phyloP scores from a whole-genome alignment of 2,888 invertebrate genomes.

The Drosophila yooni region DNA sequence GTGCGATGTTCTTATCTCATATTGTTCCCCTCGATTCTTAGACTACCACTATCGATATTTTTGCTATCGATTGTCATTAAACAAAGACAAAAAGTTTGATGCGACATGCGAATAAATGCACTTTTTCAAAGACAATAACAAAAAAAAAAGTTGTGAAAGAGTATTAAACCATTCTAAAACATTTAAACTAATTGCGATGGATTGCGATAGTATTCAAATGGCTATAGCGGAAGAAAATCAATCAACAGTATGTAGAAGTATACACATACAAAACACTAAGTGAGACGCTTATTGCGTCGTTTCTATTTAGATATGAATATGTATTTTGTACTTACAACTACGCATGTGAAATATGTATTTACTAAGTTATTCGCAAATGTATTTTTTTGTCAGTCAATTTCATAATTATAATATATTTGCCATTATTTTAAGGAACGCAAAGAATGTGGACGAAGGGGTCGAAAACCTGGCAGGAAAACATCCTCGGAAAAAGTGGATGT shows the following conservation, averaged over 20 bases:
- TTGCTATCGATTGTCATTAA: conserved; percentile 12
- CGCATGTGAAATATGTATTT: neutral
- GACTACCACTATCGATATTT: neutral
- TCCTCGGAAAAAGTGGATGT: conserved; percentile 95
- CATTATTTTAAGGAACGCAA: conserved; percentile 86
- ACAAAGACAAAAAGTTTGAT: neutral
- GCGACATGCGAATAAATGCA: neutral
- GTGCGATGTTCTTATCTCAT: neutral
- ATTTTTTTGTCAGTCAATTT: neutral
- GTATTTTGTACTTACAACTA: neutral
- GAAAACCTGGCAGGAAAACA: conserved; percentile 94
- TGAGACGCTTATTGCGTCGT: conserved; percentile 34
- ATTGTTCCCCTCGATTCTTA: neutral
- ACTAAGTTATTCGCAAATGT: neutral
- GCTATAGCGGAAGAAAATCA: conserved; percentile 83
- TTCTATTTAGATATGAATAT: conserved; percentile 11
- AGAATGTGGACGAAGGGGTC: conserved; percentile 94
- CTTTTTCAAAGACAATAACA: neutral
- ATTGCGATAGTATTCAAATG: conserved; percentile 83
- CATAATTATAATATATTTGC: conserved; percentile 1
- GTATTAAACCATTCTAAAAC: neutral
- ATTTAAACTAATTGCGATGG: conserved; percentile 66
- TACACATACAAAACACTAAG: neutral
- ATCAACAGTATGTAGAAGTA: conserved; percentile 64
- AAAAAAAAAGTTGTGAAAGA: neutral